A percentile compares a stretch with the other conserved stretches of the same genome.
These are phyloP conservation scores for Mamestra brassicae DNA, from an alignment of 2,888 invertebrate genomes.

Conservation along the genomic window DNA sequence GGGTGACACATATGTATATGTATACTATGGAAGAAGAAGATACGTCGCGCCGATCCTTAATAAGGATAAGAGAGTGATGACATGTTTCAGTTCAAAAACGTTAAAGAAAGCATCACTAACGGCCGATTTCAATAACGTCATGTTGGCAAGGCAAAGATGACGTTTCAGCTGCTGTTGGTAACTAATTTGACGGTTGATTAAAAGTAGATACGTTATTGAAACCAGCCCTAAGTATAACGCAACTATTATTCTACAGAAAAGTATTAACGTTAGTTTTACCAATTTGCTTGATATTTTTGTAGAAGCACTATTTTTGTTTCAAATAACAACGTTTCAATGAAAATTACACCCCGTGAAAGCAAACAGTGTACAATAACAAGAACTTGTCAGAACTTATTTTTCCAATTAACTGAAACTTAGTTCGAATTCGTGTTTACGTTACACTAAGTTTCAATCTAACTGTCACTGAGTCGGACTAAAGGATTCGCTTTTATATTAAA, in stretches of 20 bases:
- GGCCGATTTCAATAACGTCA: too few species aligned
- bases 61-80: too few species aligned
- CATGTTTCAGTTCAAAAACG: too few species aligned
- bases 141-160: too few species aligned
- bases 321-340: neutral
- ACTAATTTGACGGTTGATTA: too few species aligned
- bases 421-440: slow-evolving; percentile 20
- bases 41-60: too few species aligned
- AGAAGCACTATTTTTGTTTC: neutral
- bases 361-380: slow-evolving; percentile 24
- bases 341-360: slow-evolving; percentile 4
- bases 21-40: too few species aligned
- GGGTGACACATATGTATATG: too few species aligned
- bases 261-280: neutral
- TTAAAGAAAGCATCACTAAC: too few species aligned
- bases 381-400: slow-evolving; percentile 20
- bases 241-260: neutral
- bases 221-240: neutral
- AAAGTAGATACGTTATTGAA: too few species aligned
- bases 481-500: slow-evolving; percentile 25
- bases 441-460: slow-evolving; percentile 39
- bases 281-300: neutral
- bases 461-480: slow-evolving; percentile 13
- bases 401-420: slow-evolving; percentile 34
- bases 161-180: too few species aligned